Base-by-base conservation (phyloP, 2,888 invertebrate genomes). In the Plebejus argus region DNA sequence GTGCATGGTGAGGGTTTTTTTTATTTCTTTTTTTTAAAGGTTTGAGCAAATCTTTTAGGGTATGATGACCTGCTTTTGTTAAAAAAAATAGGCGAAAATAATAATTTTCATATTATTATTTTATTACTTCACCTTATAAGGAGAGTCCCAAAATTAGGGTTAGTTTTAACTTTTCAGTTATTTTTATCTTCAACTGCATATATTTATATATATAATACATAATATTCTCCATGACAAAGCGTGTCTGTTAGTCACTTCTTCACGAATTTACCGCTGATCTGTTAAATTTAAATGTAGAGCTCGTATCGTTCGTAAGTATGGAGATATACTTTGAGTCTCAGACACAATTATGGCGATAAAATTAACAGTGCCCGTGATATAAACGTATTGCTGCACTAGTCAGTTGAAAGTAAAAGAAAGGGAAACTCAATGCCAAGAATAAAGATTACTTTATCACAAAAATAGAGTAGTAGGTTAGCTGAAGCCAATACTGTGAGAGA, bases 1-100 rank as follows among this genome's bases (percentile, higher is more conserved):
- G 92, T 93, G 79, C 95, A 95, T 81, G 91, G 93, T 92, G 84
- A 80, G 80, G 15, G 18, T 23, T 61, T 53, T 18, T n/a, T n/a
- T 45, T 12, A 45, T 45, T 45, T 2, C 0, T 12, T 12, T 12
- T 45, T 45, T 45, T 12, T 3, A 45, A 45, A 45, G 12, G 45
- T 45, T 45, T 39, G 39, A 39, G 8, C 39, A 39, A 28, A 28
- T 28, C 10, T 12, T 45, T 45, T 45, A 7, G 12, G 2, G 45
- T 45, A 45, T 45, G 2, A 45, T 2, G 49, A 10, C 49, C 49
- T 49, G 49, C 49, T 49, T 49, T 7, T 7, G 7, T 35, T 49
- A 10, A 49, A 49, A 10, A 49, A 45, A 49, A 49, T 12, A 10
- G 35, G 35, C 12, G 49, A 49, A 49, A 49, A 15, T 10, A 49